Evolutionary conservation across 2,113 vertebrate genomes (phyloP).

Genomic region (Cnemophilus loriae): DNA sequence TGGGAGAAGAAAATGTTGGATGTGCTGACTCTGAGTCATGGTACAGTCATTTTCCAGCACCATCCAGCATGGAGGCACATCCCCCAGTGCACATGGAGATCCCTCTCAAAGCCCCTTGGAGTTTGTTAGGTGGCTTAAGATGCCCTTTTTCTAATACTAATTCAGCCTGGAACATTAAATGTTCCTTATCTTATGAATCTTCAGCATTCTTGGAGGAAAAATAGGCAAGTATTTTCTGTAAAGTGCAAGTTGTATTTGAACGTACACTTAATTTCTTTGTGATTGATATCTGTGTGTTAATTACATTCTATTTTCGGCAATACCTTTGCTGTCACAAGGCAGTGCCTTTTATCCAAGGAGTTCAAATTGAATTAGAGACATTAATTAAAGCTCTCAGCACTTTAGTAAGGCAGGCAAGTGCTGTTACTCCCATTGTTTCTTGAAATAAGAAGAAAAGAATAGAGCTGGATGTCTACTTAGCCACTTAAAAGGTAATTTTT

Average conservation of each 20-base stretch:
- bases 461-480: conserved; percentile 48
- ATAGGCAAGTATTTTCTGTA: conserved; percentile 36
- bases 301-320: conserved; percentile 66
- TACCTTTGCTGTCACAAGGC: conserved; percentile 59
- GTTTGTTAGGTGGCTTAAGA: not conserved
- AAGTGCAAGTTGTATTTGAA: conserved; percentile 60
- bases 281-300: conserved; percentile 65
- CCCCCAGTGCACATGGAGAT: not conserved
- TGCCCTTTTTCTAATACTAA: not conserved
- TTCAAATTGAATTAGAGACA: conserved; percentile 64
- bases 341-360: conserved; percentile 60
- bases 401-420: conserved; percentile 56
- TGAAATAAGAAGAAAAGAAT: conserved; percentile 59
- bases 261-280: conserved; percentile 56
- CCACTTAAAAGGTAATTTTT: conserved; percentile 55
- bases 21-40: not conserved
- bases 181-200: not conserved
- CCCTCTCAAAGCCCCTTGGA: not conserved
- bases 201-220: conserved; percentile 32
- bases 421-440: conserved; percentile 52
- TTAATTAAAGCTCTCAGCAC: conserved; percentile 64
- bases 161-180: not conserved
- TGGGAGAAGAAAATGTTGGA: not conserved
- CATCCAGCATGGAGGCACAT: not conserved
- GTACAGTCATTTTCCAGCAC: not conserved